A percentile compares a stretch with the other conserved stretches of the same genome.
Conservation (phyloP, 2,888 invertebrate species). For the Hirtodrosophila confusa region DNA sequence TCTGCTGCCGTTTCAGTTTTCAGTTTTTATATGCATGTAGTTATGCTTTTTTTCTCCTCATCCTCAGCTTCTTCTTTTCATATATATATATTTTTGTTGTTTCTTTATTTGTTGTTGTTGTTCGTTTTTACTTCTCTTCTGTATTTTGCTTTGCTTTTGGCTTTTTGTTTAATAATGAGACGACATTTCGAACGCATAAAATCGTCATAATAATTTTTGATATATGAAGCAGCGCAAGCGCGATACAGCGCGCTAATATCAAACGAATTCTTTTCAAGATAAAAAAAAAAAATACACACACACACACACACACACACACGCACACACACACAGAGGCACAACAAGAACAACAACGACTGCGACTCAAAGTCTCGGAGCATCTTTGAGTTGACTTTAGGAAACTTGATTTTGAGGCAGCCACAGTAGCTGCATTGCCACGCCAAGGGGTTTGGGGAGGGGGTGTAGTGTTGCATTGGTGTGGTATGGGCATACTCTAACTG, state of each 20-base stretch:
- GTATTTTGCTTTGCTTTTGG: slow-evolving; percentile 64
- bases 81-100: slow-evolving; percentile 5
- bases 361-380: slow-evolving; percentile 47
- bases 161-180: slow-evolving; percentile 82
- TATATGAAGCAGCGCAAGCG: slow-evolving; percentile 83
- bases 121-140: slow-evolving; percentile 44
- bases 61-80: no score
- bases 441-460: not conserved
- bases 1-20: slow-evolving; percentile 21
- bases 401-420: slow-evolving; percentile 44
- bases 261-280: slow-evolving; percentile 83
- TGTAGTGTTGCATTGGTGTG: not conserved
- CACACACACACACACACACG: not conserved
- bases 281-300: slow-evolving; percentile 50
- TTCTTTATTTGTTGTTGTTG: slow-evolving; percentile 13
- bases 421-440: slow-evolving; percentile 50
- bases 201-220: slow-evolving; percentile 84
- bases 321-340: slow-evolving; percentile 1
- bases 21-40: slow-evolving; percentile 39
- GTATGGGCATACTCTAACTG: slow-evolving; percentile 8
- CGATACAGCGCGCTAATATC: slow-evolving; percentile 82
- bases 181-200: slow-evolving; percentile 84
- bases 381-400: slow-evolving; percentile 35
- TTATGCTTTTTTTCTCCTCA: no score
- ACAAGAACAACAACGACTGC: slow-evolving; percentile 28